Evolutionary conservation across 2,888 invertebrate genomes (phyloP), one percentile per base, ranked within the genome.

Genomic region (Leucoma salicis): DNA sequence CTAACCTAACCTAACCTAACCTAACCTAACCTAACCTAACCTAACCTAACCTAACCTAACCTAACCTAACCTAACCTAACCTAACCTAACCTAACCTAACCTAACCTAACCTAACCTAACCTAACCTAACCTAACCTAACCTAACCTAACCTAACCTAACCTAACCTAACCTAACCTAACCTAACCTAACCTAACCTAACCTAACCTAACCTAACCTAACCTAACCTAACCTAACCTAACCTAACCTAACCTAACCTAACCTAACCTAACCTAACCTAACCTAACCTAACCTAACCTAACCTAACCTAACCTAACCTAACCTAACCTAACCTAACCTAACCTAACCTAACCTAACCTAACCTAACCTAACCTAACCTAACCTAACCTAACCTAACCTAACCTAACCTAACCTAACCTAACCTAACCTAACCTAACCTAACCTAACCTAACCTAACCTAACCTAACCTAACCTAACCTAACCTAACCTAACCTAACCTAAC

Each of bases 401-500:
- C 42, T 42, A 42, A 41, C 41, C 40, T 34, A 42, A 42, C 36
- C 36, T 32, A 39, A 36, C 33, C 35, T 35, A 35, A 35, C 36
- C 39, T 38, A 39, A 39, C 39, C 36, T 35, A 39, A 34, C 39
- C 31, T 31, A 36, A 36, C 42, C 39, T 38, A 36, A 38, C 40
- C 37, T 39, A 39, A 39, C 39, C 37, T 39, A 39, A 39, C 39
- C 36, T 36, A 36, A 36, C 39, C 37, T 35, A 37, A 42, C 37
- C 39, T 39, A 42, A 42, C 39, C 42, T 54, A 42, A 42, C 42
- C 42, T 43, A 50, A 51, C 50, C 50, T 43, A 47, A 48, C 47
- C 44, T 43, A 51, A 44, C 46, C 50, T 43, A 51, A 46, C 50
- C 44, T 39, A 49, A 46, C 43, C 46, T 42, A 46, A 43, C 42